Base-by-base conservation (phyloP, 2,797 vertebrate species). In the Balearica regulorum region DNA sequence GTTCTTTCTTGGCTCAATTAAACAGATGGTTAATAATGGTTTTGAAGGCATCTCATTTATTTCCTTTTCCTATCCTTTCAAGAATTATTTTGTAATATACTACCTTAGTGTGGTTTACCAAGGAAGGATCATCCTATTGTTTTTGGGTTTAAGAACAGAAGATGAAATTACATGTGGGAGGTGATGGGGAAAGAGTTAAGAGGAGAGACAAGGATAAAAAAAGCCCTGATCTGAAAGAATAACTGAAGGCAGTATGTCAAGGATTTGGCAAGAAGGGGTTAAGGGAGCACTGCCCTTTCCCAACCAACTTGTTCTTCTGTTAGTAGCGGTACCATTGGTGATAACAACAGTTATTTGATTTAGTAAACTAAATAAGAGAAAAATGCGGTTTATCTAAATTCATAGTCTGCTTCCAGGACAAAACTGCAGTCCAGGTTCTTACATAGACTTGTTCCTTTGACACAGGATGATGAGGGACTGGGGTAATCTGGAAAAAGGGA, bases 91-190 rank as follows among this genome's bases (percentile, higher is more conserved):
- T 68, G 17, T 65, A 46, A 37, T 16, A 5, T 37, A 4, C 15
- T 69, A 46, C 19, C 4, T 79, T 72, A 57, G n/a, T 0, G 0
- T 46, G 43, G 6, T 37, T 76, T 76, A 12, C 43, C 2, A 24
- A 46, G 35, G 43, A 64, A 51, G 16, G 76, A 48, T 91, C n/a
- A 19, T 80, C 37, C 68, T 9, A 1, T 57, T 72, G n/a, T 4
- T 46, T 91, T 44, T 73, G 35, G 15, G 49, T 73, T 33, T 44
- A 72, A 41, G 61, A 72, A 21, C 14, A 41, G 53, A 35, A 58
- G 16, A 43, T 62, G 43, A 57, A 93, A 68, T 77, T 57, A 8
- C 4, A 5, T 0, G 0, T 37, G 28, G n/a, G 53, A 82, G n/a
- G 20, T 15, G 31, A 49, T 41, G 28, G 20, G 25, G 55, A 70